Evolutionary conservation across 2,113 vertebrate genomes (phyloP), one percentile per base, ranked within the genome.

Genomic region (Bolborhynchus lineola): DNA sequence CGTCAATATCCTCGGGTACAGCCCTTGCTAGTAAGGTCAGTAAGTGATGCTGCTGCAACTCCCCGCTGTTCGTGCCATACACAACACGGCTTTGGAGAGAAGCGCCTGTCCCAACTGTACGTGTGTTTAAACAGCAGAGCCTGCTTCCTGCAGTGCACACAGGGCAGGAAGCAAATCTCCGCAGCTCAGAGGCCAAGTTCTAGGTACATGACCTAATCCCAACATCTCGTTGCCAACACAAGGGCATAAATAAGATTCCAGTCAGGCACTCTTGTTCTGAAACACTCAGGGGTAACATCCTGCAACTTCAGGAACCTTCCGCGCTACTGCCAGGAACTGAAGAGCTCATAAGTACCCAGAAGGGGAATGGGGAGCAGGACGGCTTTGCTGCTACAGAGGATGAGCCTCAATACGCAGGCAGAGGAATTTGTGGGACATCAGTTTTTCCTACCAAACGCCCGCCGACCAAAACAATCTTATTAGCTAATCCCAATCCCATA

Each of bases 51-150:
- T 20, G 28, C 75, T 37, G 14, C 9, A 9, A 13, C 9, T 70
- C 72, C 37, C 33, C 53, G 75, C 41, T 1, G 0, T 9, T 47
- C 1, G 0, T 13, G 20, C 78, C 28, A 2, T 8, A 2, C 1
- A 7, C 17, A 20, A 3, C 29, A 8, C 20, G 13, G 24, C 9
- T 26, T 9, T 2, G 2, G 41, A 33, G 33, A 57, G 69, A 65
- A 39, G 26, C 1, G 1, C 44, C 42, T 20, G 39, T 7, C 28
- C 9, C 6, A 1, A 4, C 11, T 16, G 65, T 5, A 8, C 25
- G 0, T 0, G 3, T 4, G 2, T 12, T 33, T 5, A 2, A 75
- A 21, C 55, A 9, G 46, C 71, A 41, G 19, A 44, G 78, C 65
- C 47, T 10, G 33, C 17, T 35, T 11, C 33, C 42, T 33, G 31